Percentiles rank a stretch among this genome's conserved stretches.
phyloP scores from a whole-genome alignment of 2,888 invertebrate species.

The Taphrorychus bicolor region DNA sequence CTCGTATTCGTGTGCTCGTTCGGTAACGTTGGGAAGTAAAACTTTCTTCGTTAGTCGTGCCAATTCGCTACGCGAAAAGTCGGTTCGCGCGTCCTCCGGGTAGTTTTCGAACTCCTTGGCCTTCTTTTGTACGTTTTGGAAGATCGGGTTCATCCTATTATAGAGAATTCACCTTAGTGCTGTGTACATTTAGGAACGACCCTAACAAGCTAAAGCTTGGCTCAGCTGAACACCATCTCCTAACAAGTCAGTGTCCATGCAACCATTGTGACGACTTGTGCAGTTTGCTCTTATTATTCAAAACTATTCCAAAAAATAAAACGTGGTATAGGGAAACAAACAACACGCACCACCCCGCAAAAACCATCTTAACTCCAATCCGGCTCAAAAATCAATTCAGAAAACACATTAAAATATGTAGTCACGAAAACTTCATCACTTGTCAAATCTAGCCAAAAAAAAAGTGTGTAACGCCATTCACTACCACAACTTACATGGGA shows the following conservation, averaged over 20 bases:
- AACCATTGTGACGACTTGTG: no score
- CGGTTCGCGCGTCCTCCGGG: slow-evolving; percentile 67
- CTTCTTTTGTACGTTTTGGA: slow-evolving; percentile 76
- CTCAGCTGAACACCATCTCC: no score
- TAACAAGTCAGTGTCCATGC: no score
- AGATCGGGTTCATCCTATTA: slow-evolving; percentile 54
- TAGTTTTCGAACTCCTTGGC: slow-evolving; percentile 77
- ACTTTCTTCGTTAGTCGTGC: slow-evolving; percentile 69
- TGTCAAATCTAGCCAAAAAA: no score
- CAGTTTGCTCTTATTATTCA: no score
- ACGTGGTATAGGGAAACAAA: slow-evolving; percentile 6
- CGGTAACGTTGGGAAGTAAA: slow-evolving; percentile 77
- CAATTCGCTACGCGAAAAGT: slow-evolving; percentile 73
- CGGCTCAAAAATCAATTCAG: no score
- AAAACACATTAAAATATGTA: no score
- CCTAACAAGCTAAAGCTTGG: no score
- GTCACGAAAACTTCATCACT: no score
- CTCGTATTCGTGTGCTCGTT: slow-evolving; percentile 76
- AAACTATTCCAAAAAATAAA: background rate
- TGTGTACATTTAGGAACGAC: no score
- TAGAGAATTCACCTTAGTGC: background rate
- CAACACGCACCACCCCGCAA: background rate
- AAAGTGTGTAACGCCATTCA: background rate
- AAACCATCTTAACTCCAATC: background rate
- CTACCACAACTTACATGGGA: slow-evolving; percentile 38